Evolutionary conservation across 2,888 invertebrate genomes (phyloP), one percentile per base, ranked within the genome.

Genomic region (Noctua comes): DNA sequence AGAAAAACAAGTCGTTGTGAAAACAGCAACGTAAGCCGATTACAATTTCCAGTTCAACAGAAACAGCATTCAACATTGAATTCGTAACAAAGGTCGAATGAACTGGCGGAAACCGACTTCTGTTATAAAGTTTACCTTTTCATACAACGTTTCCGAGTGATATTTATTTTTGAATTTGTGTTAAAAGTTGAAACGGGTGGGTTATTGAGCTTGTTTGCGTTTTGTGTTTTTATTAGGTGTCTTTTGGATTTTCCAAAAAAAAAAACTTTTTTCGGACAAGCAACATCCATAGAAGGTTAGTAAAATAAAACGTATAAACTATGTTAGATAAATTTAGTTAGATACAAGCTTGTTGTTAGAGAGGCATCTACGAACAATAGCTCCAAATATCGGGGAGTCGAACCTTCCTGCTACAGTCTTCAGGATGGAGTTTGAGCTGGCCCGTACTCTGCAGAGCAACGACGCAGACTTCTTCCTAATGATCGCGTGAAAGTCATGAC

Each of bases 21-120:
- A 80, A 80, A 83, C 66, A 78, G 64, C 57, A 31, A 46, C 59
- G 40, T 83, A 83, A 86, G 77, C 83, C 80, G 86, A 79, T 85
- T 86, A 83, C 62, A 70, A 36, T 79, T 83, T 73, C 64, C 73
- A 74, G 68, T 68, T 68, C 73, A 82, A 76, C 48, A 40, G 69
- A 27, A 27, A 72, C 57, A 84, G 71, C 62, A 31, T 76, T 79
- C 57, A 24, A 57, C 51, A 79, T 74, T 77, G 74, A 77, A 76
- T 72, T 78, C 54, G 48, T 48, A 69, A 74, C 69, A 85, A 75
- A 77, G 76, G 70, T 73, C 24, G 66, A 68, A 73, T 75, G 65
- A 71, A 78, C 64, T 57, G 66, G 66, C 74, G 76, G 74, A 82
- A 31, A 72, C 57, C 72, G 54, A 65, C 27, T 57, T 40, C 16